Evolutionary conservation across 2,797 vertebrate species (phyloP), one percentile per base, ranked within the genome.

Genomic region (Anguilla megastoma): DNA sequence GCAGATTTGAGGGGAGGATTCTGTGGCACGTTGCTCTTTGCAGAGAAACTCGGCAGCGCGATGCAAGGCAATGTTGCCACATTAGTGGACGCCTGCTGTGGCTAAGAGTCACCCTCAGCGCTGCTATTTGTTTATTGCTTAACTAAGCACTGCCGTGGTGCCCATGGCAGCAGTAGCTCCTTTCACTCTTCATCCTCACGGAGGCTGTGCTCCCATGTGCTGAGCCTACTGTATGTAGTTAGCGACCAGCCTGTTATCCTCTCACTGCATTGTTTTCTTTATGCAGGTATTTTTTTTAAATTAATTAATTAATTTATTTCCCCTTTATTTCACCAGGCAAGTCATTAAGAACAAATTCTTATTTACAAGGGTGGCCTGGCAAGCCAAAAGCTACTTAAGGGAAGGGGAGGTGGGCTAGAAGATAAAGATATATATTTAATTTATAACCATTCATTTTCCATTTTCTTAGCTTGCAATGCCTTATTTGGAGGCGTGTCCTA

Each of bases 121-220:
- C 18, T 41, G 27, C 36, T 85, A 63, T 85, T 85, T 85, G 84
- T 63, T 85, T 85, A 60, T 66, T 85, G 84, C 56, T 66, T 85
- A 63, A 33, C 36, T 85, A 63, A 85, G 84, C 84, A 63, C 56
- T 16, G 18, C 56, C 66, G 27, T 0, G 33, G 56, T 1, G 5
- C 33, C 36, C 36, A n/a, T 41, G 52, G 56, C 54, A 21, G 12
- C n/a, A 63, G 45, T 18, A 18, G 56, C 56, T 60, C 84, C 14
- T 18, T 63, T 41, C 1, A 45, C 10, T 45, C 30, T 4, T 60
- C 33, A 63, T n/a, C 8, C 58, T 41, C 16, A 14, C 36, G 7
- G 84, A 24, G 52, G 5, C 56, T 66, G 84, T 85, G 18, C 16
- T 45, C 24, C 41, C 24, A 9, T n/a, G 7, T 21, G 36, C 76